Evolutionary conservation across 2,888 invertebrate species (phyloP), one percentile per base, ranked within the genome.

Genomic region (Aelia acuminata): DNA sequence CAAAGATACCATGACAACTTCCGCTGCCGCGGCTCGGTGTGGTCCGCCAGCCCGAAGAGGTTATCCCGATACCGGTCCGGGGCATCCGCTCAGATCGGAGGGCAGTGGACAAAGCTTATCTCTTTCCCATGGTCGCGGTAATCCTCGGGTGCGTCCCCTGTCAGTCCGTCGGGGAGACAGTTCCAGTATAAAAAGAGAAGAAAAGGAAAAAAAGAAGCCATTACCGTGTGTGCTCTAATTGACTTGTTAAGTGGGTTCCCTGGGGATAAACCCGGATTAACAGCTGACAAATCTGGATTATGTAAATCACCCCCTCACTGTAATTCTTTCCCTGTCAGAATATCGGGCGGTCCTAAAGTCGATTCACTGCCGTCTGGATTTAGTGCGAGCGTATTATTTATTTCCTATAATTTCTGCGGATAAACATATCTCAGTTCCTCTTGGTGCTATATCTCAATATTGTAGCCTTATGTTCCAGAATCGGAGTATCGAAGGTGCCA

Each of bases 211-310:
- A 80, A 80, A 10, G 43, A 80, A 80, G 43, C 80, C 80, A 80
- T 80, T 80, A 80, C 80, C 80, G 80, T 80, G 80, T 80, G 80
- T 80, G 80, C 80, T 80, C 80, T 80, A 80, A 80, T 80, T 80
- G 80, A 80, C 80, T 80, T 80, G 80, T 80, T 80, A 80, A 80
- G 80, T 80, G 80, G 80, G 80, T 80, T 80, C 80, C 80, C 80
- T 43, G 80, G 80, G 80, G 80, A 80, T 80, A 80, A 80, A 80
- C 80, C 80, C 43, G 80, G 80, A 80, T 80, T 80, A 80, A 80
- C 80, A 80, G 80, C 80, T 80, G 80, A 80, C 80, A 80, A 80
- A 80, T 80, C 80, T 80, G 43, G 80, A 80, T 80, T 80, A 80
- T 80, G 80, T 80, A 80, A 80, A 80, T 80, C 80, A 43, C 43